Percentiles rank a stretch among this genome's conserved stretches.
phyloP scores from a whole-genome alignment of 2,888 invertebrate genomes.

The Heteromurus nitidus region DNA sequence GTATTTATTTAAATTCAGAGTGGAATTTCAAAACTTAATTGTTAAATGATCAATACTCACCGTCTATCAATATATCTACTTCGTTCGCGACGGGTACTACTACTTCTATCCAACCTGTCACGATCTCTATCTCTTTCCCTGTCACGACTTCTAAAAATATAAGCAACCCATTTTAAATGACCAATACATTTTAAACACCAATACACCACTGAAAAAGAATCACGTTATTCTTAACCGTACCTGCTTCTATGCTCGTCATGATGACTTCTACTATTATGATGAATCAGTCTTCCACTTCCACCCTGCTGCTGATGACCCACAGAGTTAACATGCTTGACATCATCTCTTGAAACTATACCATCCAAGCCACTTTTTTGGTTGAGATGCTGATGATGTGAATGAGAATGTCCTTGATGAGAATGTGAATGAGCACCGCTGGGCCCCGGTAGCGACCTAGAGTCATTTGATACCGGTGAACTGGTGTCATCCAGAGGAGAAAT shows the following conservation, averaged over 20 bases:
- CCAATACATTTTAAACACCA: no score
- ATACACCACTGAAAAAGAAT: no score
- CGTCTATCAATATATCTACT: conserved; percentile 54
- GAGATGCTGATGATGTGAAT: conserved; percentile 54
- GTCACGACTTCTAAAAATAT: conserved; percentile 42
- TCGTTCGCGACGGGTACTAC: conserved; percentile 47
- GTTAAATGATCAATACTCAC: conserved; percentile 11
- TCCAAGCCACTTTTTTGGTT: conserved; percentile 50
- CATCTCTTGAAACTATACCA: conserved; percentile 44
- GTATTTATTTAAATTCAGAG: not conserved
- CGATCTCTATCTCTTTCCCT: conserved; percentile 61
- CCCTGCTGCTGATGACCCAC: conserved; percentile 53
- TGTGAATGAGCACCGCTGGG: conserved; percentile 53
- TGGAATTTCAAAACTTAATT: no score
- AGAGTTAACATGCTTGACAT: conserved; percentile 52
- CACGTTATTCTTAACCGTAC: no score
- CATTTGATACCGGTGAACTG: conserved; percentile 66
- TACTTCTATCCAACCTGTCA: conserved; percentile 49
- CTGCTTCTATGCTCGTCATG: conserved; percentile 63
- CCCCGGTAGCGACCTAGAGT: conserved; percentile 58
- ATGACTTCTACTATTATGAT: conserved; percentile 61
- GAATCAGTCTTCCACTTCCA: conserved; percentile 65
- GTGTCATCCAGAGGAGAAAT: conserved; percentile 82
- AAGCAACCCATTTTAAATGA: no score
- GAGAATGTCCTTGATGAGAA: conserved; percentile 55